A percentile compares a stretch with the other conserved stretches of the same genome.
These are phyloP conservation scores for Ochlodes sylvanus DNA, from an alignment of 2,888 invertebrate genomes.

Conservation along the genomic window DNA sequence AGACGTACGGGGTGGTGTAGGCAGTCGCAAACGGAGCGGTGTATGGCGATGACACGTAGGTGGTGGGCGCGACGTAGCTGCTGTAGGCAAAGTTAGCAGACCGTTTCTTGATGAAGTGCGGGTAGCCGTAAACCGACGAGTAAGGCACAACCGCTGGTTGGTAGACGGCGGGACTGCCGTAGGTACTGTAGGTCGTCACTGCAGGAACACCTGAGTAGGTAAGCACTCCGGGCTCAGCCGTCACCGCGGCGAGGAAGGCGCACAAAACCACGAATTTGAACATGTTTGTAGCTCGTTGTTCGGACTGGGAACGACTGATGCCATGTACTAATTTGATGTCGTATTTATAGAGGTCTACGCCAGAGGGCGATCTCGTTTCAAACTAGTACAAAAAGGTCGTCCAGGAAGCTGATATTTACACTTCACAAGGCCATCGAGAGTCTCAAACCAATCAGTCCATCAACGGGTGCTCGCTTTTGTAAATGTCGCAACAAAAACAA, in stretches of 20 bases:
- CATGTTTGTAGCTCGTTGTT: constrained; percentile 75
- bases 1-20: constrained; percentile 35
- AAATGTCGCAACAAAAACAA: constrained; percentile 25
- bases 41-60: constrained; percentile 49
- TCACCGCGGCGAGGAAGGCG: constrained; percentile 83
- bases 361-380: constrained; percentile 33
- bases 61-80: constrained; percentile 43
- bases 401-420: constrained; percentile 44
- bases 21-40: constrained; percentile 43
- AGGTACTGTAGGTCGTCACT: constrained; percentile 56
- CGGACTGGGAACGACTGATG: constrained; percentile 67
- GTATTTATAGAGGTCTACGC: constrained; percentile 46
- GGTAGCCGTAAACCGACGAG: constrained; percentile 39
- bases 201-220: constrained; percentile 54
- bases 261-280: constrained; percentile 84
- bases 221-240: constrained; percentile 70
- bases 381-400: constrained; percentile 30
- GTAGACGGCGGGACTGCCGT: constrained; percentile 60
- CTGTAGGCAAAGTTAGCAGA: constrained; percentile 38
- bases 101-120: constrained; percentile 49
- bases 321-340: constrained; percentile 34
- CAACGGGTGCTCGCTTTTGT: constrained; percentile 14
- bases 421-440: constrained; percentile 30
- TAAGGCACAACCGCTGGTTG: constrained; percentile 47
- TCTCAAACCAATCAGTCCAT: constrained; percentile 13